These are phyloP conservation scores for Epistrophe eligans DNA, from an alignment of 2,888 invertebrate genomes.

Conservation along the genomic window DNA sequence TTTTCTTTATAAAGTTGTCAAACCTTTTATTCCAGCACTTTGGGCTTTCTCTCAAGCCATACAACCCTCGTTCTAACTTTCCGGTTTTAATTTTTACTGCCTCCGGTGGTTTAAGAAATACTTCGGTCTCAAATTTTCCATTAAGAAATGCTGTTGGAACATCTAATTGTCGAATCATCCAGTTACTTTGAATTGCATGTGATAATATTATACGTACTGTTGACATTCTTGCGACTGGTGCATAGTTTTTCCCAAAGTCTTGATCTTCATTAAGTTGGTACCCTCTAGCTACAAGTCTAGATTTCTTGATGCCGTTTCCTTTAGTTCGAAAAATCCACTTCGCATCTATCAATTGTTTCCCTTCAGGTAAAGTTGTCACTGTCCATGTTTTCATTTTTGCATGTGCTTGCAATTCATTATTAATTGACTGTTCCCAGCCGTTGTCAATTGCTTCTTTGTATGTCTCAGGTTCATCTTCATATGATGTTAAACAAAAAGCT, in stretches of 20 bases:
- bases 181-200: neutral
- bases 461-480: neutral
- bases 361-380: neutral
- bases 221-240: conserved; percentile 4
- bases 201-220: neutral
- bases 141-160: neutral
- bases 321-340: neutral
- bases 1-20: neutral
- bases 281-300: neutral
- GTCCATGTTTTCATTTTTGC: neutral
- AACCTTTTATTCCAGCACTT: neutral
- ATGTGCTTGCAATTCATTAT: neutral
- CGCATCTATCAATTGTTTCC: no score
- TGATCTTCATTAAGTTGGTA: neutral
- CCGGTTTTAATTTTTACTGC: no score
- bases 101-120: no score
- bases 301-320: neutral
- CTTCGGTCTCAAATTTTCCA: no score
- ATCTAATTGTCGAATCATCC: neutral
- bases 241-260: neutral
- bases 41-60: no score
- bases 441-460: neutral
- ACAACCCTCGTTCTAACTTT: no score
- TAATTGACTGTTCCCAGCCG: neutral
- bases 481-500: neutral